Conservation (phyloP, 2,797 vertebrate genomes). For the Naso thynnoides region DNA sequence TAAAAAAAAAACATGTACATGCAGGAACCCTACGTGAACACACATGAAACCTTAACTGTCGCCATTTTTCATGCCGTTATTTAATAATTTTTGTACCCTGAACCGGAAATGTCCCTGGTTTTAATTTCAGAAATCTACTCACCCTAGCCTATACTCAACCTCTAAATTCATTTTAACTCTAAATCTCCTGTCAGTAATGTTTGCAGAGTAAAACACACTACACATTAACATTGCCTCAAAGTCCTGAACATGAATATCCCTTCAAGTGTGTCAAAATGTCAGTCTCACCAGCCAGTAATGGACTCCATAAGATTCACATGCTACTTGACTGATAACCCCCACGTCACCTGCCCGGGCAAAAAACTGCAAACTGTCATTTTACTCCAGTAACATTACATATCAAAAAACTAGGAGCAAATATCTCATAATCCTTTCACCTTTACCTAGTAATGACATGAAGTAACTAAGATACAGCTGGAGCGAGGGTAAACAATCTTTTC, state of each 20-base stretch:
- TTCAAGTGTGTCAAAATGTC: constrained; percentile 58
- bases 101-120: no score
- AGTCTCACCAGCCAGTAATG: constrained; percentile 55
- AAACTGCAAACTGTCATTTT: constrained; percentile 44
- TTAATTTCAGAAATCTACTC: no score
- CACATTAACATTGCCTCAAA: constrained; percentile 28
- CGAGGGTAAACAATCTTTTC: no score
- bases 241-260: constrained; percentile 42
- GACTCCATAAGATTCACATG: constrained; percentile 42
- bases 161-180: not conserved
- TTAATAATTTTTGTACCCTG: no score
- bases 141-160: not conserved
- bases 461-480: no score
- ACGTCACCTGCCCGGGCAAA: constrained; percentile 22
- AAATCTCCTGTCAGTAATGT: not conserved
- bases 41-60: no score
- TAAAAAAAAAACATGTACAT: no score
- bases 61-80: no score
- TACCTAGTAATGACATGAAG: constrained; percentile 59
- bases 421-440: constrained; percentile 66
- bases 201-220: constrained; percentile 2
- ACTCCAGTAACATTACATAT: constrained; percentile 50
- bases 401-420: constrained; percentile 25
- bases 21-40: no score
- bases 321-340: constrained; percentile 48